A percentile compares a stretch with the other conserved stretches of the same genome.
phyloP scores from a whole-genome alignment of 2,113 vertebrate species.

The Rhadina sibilatrix region DNA sequence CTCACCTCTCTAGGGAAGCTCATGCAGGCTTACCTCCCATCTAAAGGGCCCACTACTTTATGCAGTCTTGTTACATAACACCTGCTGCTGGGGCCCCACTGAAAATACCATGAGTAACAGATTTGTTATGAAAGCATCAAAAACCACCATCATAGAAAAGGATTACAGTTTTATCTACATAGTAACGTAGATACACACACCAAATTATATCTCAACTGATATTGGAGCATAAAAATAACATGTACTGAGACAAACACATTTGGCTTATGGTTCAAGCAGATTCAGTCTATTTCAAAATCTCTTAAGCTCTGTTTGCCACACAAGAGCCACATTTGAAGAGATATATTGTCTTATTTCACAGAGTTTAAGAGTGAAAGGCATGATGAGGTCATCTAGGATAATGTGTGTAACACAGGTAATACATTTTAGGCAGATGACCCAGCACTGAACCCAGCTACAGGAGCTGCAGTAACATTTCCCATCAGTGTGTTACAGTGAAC shows the following conservation, averaged over 20 bases:
- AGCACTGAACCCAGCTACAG: not conserved
- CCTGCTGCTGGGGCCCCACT: not conserved
- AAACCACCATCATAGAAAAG: not conserved
- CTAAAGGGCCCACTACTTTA: not conserved
- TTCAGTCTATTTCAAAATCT: not conserved
- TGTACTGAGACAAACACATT: not conserved
- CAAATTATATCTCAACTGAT: not conserved
- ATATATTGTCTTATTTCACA: not conserved
- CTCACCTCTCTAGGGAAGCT: not conserved
- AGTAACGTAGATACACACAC: not conserved
- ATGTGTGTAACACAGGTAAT: not conserved
- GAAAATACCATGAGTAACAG: fast-evolving
- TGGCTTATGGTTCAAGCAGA: not conserved
- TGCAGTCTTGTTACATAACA: not conserved
- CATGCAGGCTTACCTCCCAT: not conserved
- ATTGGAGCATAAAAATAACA: not conserved
- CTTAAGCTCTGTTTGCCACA: not conserved
- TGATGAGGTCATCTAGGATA: not conserved
- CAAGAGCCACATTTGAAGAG: not conserved
- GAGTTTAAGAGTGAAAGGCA: not conserved
- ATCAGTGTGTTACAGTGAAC: not conserved
- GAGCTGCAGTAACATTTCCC: not conserved
- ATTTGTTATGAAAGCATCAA: not conserved
- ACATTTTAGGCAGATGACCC: not conserved
- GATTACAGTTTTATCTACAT: not conserved